These are phyloP conservation scores for Orgyia antiqua DNA, from an alignment of 2,888 invertebrate species.

Conservation along the genomic window DNA sequence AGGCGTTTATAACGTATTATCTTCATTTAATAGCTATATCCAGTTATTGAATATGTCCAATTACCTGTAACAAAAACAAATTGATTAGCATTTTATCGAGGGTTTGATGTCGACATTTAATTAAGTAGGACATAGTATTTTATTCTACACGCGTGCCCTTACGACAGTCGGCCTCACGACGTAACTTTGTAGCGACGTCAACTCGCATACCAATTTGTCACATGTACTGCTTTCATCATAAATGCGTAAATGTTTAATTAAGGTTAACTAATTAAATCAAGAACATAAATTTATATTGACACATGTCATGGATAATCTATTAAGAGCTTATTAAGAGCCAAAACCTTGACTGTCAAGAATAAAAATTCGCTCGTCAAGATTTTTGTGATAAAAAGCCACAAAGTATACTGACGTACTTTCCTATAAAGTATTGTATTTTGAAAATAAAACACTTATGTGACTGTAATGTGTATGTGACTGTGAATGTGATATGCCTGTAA, in stretches of 20 bases:
- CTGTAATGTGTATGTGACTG: too few relatives aligned
- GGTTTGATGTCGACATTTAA: constrained; percentile 47
- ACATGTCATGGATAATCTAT: constrained; percentile 3
- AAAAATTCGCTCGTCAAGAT: too few relatives aligned
- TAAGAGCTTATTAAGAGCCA: too few relatives aligned
- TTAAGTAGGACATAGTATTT: constrained; percentile 44
- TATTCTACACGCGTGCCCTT: constrained; percentile 54
- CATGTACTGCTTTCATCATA: constrained; percentile 8
- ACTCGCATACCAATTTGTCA: constrained; percentile 25
- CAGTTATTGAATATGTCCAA: constrained; percentile 13
- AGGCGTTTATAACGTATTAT: neutral
- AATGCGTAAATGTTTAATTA: constrained; percentile 21
- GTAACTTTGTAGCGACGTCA: constrained; percentile 38
- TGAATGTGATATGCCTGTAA: too few relatives aligned
- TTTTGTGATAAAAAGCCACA: too few relatives aligned
- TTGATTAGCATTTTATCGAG: constrained; percentile 36
- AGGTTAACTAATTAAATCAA: constrained; percentile 13
- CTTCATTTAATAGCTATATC: constrained; percentile 6
- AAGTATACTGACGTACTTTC: too few relatives aligned
- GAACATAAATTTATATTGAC: constrained; percentile 14
- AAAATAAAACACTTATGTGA: too few relatives aligned
- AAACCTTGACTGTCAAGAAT: too few relatives aligned
- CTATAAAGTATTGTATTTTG: too few relatives aligned
- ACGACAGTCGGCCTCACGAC: constrained; percentile 46
- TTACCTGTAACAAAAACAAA: constrained; percentile 56